Base-by-base conservation (phyloP, 2,888 invertebrate genomes). In the Pelosia muscerda region DNA sequence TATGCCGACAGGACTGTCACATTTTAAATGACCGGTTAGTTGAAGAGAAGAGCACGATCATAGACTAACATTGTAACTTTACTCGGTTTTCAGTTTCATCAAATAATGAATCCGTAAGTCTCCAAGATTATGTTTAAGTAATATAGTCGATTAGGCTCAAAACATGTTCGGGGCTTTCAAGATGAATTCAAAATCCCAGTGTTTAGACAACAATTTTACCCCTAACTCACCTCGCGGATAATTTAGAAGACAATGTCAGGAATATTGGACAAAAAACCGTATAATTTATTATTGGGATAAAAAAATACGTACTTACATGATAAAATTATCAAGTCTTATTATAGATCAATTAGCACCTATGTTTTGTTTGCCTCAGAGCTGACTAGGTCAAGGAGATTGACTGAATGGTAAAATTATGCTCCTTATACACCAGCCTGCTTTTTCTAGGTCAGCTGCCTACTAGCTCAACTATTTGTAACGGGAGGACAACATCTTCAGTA, bases 311-410 rank as follows among this genome's bases (percentile, higher is more conserved):
- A 42, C n/a, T 19, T 56, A 61, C 42, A 31, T 42, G 53, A 53
- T 57, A 63, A 67, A 58, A 10, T 10, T 63, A 65, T 74, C 65
- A 75, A 79, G 63, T 65, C 55, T 42, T 70, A 70, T 76, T 73
- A 73, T 31, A 69, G 81, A 84, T 72, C 74, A 78, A 83, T 81
- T 82, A 83, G 72, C 72, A 81, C 69, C 75, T 75, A 67, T 74
- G 68, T 63, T 63, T 63, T 38, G 73, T 69, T 68, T 75, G 81
- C 76, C 71, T 75, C 70, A 77, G 73, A 79, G 74, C 79, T 74
- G 71, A 82, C 76, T 81, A 72, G 86, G 86, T 85, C 86, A 86
- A 87, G 87, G 87, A 81, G 77, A 80, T 72, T 82, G 76, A 71
- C 78, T 81, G 78, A 77, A 77, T 79, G 78, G 81, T 74, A 70